Base-by-base conservation (phyloP, 2,888 invertebrate genomes). In the Torymus auratus region DNA sequence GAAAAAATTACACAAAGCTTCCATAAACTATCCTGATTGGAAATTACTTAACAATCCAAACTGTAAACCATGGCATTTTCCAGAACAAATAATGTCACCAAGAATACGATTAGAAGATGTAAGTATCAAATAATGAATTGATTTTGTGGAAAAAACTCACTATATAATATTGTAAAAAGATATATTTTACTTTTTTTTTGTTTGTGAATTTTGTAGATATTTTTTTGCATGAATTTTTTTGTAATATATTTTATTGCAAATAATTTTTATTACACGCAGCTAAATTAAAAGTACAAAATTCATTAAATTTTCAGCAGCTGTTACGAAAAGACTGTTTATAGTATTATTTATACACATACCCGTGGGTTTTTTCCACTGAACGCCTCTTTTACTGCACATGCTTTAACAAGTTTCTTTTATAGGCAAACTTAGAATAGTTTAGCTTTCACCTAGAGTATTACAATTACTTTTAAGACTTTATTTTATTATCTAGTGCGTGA, bases 31-130 rank as follows among this genome's bases (percentile, higher is more conserved):
- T 91, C 93, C 94, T 12, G 92, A 92, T 14, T 98, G 98, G 98
- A 98, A 98, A 91, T 88, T 92, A 81, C 94, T 94, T 52, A 93
- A 95, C 87, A 93, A 94, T 86, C 95, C 96, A 0, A 92, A 94
- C 87, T 93, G 93, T 88, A 97, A 97, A 89, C 97, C 98, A 0
- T 98, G 98, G 98, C 93, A 95, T 78, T 94, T 94, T 89, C 97
- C 97, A 0, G 97, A 97, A 88, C 96, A 97, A 91, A 94, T 96
- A 84, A 92, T 92, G 1, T 92, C 95, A 0, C 94, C 95, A 5
- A 92, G 96, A 88, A 95, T 96, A 86, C 92, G 93, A 79, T 89
- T 95, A 65, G 92, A 92, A 84, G 95, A 96, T 88, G 95, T 95
- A 91, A 93, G 94, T 92, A 80, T 70, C 50, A 41, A 53, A 82